phyloP scores from a whole-genome alignment of 2,888 invertebrate genomes.

The Atherix ibis region DNA sequence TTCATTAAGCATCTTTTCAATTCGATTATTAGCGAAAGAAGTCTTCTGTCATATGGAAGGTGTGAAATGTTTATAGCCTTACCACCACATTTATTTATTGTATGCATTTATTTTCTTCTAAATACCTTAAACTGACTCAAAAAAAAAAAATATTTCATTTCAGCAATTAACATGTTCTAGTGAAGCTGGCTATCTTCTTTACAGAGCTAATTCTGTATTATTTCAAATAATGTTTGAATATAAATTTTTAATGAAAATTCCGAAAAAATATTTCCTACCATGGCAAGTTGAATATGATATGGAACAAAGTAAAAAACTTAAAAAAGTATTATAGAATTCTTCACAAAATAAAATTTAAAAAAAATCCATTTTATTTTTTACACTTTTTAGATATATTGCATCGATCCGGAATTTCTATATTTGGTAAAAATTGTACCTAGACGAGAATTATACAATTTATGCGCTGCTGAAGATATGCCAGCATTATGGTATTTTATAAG shows the following conservation, averaged over 20 bases:
- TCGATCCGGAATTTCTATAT: slow-evolving; percentile 41
- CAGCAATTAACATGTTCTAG: slow-evolving; percentile 42
- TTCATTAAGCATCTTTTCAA: slow-evolving; percentile 48
- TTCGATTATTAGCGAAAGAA: slow-evolving; percentile 42
- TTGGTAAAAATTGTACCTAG: slow-evolving; percentile 50
- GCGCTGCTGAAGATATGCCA: slow-evolving; percentile 39
- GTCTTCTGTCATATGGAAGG: slow-evolving; percentile 40
- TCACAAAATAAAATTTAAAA: slow-evolving; percentile 1
- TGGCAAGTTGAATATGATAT: slow-evolving; percentile 33
- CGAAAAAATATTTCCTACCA: slow-evolving; percentile 50
- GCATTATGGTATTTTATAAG: slow-evolving; percentile 54
- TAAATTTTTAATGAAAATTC: slow-evolving; percentile 42
- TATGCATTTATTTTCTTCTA: slow-evolving; percentile 24
- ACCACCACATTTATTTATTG: slow-evolving; percentile 43
- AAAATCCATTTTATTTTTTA: neutral
- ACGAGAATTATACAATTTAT: slow-evolving; percentile 35
- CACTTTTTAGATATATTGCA: slow-evolving; percentile 17
- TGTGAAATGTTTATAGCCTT: slow-evolving; percentile 45
- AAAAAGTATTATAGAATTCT: slow-evolving; percentile 14
- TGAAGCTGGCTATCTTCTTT: slow-evolving; percentile 35
- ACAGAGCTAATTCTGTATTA: slow-evolving; percentile 42
- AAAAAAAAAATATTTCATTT: slow-evolving; percentile 1
- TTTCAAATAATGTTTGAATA: slow-evolving; percentile 54
- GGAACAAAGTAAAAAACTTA: slow-evolving; percentile 19
- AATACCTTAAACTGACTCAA: no score